Percentiles rank a stretch among this genome's conserved stretches.
Evolutionary conservation across 2,113 vertebrate species (phyloP).

Genomic region (Lepisosteus osseus): DNA sequence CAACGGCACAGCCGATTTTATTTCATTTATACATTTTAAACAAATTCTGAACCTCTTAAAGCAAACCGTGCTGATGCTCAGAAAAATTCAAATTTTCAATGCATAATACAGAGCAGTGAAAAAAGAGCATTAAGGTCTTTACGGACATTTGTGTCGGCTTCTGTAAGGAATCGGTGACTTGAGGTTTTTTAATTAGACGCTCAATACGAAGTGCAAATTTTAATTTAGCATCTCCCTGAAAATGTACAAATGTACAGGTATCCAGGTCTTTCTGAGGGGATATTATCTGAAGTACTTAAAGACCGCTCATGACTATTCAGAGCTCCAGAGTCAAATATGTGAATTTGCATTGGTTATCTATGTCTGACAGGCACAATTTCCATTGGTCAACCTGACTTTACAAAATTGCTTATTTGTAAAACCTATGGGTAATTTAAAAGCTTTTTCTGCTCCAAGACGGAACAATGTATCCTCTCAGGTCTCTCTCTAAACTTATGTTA

Average conservation of each 20-base stretch:
- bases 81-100: slow-evolving; percentile 1
- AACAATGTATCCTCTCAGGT: slow-evolving; percentile 34
- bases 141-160: slow-evolving; percentile 16
- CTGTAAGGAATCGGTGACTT: slow-evolving; percentile 20
- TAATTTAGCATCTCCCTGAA: slow-evolving; percentile 26
- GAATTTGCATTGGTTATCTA: slow-evolving; percentile 8
- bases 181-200: slow-evolving; percentile 41
- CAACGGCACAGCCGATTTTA: too few relatives aligned
- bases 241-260: slow-evolving; percentile 20
- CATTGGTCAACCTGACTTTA: slow-evolving; percentile 11
- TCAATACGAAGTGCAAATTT: slow-evolving; percentile 38
- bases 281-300: slow-evolving; percentile 22
- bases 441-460: slow-evolving; percentile 8
- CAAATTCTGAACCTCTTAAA: too few relatives aligned
- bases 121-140: slow-evolving; percentile 1
- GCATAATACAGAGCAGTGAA: not conserved
- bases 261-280: slow-evolving; percentile 12
- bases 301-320: slow-evolving; percentile 30
- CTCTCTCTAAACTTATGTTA: slow-evolving; percentile 47
- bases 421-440: slow-evolving; percentile 4
- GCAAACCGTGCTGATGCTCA: too few relatives aligned
- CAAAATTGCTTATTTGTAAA: slow-evolving; percentile 6
- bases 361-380: not conserved
- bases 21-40: too few relatives aligned
- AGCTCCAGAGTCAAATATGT: slow-evolving; percentile 7